Base-by-base conservation (phyloP, 2,797 vertebrate genomes). In the Tinamus major region DNA sequence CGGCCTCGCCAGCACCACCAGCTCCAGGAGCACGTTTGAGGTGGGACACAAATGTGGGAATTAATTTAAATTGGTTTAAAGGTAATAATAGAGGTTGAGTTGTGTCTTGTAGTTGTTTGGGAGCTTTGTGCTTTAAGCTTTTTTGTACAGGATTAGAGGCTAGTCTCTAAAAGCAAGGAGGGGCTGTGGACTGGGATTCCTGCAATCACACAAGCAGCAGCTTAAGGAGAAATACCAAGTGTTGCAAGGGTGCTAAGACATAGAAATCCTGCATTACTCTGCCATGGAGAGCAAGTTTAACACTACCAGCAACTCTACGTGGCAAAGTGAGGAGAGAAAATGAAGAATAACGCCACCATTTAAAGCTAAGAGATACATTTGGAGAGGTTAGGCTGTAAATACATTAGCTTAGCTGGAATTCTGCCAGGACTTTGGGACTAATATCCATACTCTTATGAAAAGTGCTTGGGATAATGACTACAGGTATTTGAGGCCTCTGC, bases 371-470 rank as follows among this genome's bases (percentile, higher is more conserved):
- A 79, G 63, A 83, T 70, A 90, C 56, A 20, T 94, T 69, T 79
- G 74, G 71, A 91, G 80, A 96, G 51, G 87, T 92, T 94, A 93
- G 89, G 55, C 84, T 85, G 87, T 87, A 96, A 90, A 93, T 93
- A 89, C 85, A 71, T 95, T 90, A 92, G 88, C 79, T 92, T 86
- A 92, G 91, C 88, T 96, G 93, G 94, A 95, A 80, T 89, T 85
- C 89, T 87, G 86, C 95, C 94, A 96, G 90, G 85, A 94, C 88
- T 93, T 90, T 93, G 94, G 92, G 95, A 91, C 86, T 95, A 94
- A 96, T 96, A 95, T 92, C 91, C 83, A 76, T 90, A 92, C 78
- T 95, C 85, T 92, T 89, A 95, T 87, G 93, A 88, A 96, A 94
- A 96, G 92, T 95, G 85, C 70, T 92, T 83, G 92, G 92, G 94